Percentiles rank a stretch among this genome's conserved stretches.
phyloP scores from a whole-genome alignment of 37 sponge, comb jelly and placozoan genomes.

The Hexactinellida sp. region DNA sequence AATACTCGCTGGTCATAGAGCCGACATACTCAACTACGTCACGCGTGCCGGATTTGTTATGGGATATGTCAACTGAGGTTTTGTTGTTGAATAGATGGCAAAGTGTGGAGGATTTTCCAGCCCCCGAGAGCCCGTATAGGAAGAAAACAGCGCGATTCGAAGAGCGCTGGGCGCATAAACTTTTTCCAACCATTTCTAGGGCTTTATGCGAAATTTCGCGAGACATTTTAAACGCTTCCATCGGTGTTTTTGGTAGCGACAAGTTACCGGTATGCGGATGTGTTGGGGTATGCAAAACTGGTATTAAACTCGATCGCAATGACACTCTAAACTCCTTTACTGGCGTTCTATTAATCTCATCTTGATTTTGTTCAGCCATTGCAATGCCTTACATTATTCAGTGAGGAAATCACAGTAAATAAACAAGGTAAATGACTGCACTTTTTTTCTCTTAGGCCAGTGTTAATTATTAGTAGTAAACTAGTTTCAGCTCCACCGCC shows the following conservation, averaged over 20 bases:
- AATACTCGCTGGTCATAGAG: background rate
- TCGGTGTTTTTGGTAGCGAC: background rate
- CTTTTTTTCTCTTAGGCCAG: too few relatives aligned
- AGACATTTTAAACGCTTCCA: background rate
- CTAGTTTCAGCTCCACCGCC: too few relatives aligned
- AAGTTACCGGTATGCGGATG: background rate
- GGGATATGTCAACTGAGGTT: background rate
- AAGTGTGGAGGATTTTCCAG: slow-evolving; percentile 12
- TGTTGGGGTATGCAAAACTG: background rate
- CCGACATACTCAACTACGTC: background rate
- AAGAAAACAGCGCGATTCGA: background rate
- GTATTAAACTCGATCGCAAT: background rate
- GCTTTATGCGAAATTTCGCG: background rate
- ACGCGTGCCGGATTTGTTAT: background rate
- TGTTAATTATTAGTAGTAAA: too few relatives aligned
- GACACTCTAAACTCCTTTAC: background rate
- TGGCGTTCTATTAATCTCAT: background rate
- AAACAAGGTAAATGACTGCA: too few relatives aligned
- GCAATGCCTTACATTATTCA: too few relatives aligned
- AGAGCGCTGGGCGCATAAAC: background rate
- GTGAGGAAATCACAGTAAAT: too few relatives aligned
- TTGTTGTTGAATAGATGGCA: background rate
- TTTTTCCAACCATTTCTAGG: slow-evolving; percentile 5
- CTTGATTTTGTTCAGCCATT: background rate
- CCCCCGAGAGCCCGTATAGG: background rate